Percentiles rank a stretch among this genome's conserved stretches.
phyloP scores from a whole-genome alignment of 2,888 invertebrate species.

The Drosophila helvetica region DNA sequence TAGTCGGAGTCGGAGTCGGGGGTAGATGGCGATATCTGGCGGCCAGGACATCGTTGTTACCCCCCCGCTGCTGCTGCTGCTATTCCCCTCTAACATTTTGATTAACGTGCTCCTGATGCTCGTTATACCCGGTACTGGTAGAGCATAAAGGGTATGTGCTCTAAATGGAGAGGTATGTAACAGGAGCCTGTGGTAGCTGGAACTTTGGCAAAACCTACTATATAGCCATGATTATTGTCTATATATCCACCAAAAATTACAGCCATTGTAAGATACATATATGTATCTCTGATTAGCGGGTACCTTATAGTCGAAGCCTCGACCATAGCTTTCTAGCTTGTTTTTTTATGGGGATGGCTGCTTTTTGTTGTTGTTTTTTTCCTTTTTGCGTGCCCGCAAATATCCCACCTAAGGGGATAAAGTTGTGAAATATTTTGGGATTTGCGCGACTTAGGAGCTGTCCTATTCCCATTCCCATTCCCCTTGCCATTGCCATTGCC shows the following conservation, averaged over 20 bases:
- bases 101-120: slow-evolving; percentile 78
- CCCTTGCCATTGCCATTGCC: no score
- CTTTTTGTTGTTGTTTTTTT: slow-evolving; percentile 22
- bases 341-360: slow-evolving; percentile 31
- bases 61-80: slow-evolving; percentile 14
- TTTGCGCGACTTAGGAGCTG: slow-evolving; percentile 74
- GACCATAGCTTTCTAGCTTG: background rate
- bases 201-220: background rate
- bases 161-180: background rate
- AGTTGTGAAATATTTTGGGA: slow-evolving; percentile 81
- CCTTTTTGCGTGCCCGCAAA: slow-evolving; percentile 58
- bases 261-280: background rate
- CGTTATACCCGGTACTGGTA: slow-evolving; percentile 38
- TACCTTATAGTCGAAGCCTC: background rate
- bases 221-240: background rate
- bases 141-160: background rate
- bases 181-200: background rate
- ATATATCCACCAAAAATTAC: background rate
- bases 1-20: slow-evolving; percentile 35
- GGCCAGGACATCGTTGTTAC: slow-evolving; percentile 34
- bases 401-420: slow-evolving; percentile 81
- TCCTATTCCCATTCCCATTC: slow-evolving; percentile 13
- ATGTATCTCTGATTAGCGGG: background rate
- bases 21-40: slow-evolving; percentile 54
- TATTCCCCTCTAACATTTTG: slow-evolving; percentile 74